These are phyloP conservation scores for Halictus rubicundus DNA, from an alignment of 1,140 invertebrate genomes.

Conservation along the genomic window DNA sequence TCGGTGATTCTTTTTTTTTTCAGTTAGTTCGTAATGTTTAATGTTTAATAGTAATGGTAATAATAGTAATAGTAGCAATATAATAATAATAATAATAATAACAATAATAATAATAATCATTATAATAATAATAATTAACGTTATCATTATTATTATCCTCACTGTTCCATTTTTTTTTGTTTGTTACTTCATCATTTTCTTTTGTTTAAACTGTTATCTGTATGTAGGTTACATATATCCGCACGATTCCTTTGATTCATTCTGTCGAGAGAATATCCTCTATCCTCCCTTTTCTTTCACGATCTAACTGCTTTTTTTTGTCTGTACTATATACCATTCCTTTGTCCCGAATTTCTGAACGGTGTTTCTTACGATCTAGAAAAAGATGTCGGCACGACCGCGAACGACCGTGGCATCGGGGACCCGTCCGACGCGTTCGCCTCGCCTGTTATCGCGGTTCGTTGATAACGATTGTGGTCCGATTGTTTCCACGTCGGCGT, in stretches of 20 bases:
- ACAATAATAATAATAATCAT: constrained; percentile 49
- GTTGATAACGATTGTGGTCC: constrained; percentile 49
- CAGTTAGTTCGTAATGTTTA: constrained; percentile 18
- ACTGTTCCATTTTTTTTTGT: constrained; percentile 43
- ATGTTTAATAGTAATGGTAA: constrained; percentile 37
- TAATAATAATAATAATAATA: constrained; percentile 50
- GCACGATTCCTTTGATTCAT: constrained; percentile 14
- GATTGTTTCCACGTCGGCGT: constrained; percentile 42
- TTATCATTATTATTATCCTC: constrained; percentile 61
- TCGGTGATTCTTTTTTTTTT: neutral
- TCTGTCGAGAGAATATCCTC: neutral
- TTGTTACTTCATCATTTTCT: neutral
- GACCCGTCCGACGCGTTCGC: neutral
- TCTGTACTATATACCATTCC: neutral
- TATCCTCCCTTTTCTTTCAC: neutral
- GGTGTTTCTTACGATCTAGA: constrained; percentile 36
- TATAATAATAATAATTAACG: constrained; percentile 50
- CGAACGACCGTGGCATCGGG: constrained; percentile 36
- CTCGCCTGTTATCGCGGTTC: constrained; percentile 38
- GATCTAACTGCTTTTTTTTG: neutral
- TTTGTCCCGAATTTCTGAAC: neutral
- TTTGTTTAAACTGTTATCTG: constrained; percentile 59
- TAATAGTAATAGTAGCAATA: constrained; percentile 51
- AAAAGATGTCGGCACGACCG: constrained; percentile 32
- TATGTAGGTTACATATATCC: constrained; percentile 58